phyloP scores from a whole-genome alignment of 2,113 vertebrate species.

The Upupa epops region DNA sequence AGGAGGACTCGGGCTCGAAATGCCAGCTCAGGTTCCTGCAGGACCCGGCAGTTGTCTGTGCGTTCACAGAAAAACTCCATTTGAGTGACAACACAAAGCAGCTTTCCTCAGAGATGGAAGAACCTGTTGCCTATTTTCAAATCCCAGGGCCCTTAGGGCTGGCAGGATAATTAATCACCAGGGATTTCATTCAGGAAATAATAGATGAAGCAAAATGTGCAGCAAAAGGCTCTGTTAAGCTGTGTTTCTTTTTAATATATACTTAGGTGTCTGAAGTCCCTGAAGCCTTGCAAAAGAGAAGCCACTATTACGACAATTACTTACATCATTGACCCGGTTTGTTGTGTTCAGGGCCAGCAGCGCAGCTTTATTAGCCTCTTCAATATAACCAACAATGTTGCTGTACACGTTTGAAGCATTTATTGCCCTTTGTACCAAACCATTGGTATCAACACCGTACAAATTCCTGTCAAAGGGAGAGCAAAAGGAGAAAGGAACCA shows the following conservation, averaged over 20 bases:
- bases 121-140: neutral
- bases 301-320: conserved; percentile 38
- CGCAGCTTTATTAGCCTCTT: conserved; percentile 84
- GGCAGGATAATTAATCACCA: neutral
- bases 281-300: neutral
- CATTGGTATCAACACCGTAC: conserved; percentile 86
- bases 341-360: conserved; percentile 81
- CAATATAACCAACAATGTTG: conserved; percentile 86
- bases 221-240: neutral
- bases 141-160: neutral
- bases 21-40: neutral
- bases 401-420: conserved; percentile 92
- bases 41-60: neutral
- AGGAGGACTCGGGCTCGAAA: neutral
- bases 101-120: neutral
- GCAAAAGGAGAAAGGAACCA: neutral
- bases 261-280: neutral
- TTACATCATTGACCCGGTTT: conserved; percentile 84
- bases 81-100: neutral
- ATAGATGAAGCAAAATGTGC: neutral
- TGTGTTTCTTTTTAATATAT: neutral
- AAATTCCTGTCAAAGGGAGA: conserved; percentile 71
- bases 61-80: neutral
- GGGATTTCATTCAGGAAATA: neutral
- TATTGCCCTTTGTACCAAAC: conserved; percentile 91